Conservation (phyloP, 2,888 invertebrate species). For the Pterostichus niger region DNA sequence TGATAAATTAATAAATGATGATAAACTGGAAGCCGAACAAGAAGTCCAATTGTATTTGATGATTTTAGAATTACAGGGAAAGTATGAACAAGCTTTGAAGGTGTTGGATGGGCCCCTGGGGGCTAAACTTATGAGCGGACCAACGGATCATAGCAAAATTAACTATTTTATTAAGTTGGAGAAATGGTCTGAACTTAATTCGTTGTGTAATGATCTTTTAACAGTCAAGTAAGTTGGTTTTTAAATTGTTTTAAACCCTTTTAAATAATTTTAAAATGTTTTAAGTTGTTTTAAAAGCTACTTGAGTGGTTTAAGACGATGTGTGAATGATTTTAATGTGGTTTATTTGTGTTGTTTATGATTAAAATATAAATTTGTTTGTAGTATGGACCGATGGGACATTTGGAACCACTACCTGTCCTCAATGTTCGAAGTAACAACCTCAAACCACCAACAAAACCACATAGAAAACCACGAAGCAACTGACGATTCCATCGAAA, state of each 20-base stretch:
- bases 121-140: slow-evolving; percentile 83
- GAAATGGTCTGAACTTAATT: slow-evolving; percentile 87
- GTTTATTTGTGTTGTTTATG: background rate
- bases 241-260: background rate
- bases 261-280: too few species aligned
- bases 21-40: slow-evolving; percentile 95
- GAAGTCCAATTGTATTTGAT: slow-evolving; percentile 95
- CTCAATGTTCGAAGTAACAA: slow-evolving; percentile 81
- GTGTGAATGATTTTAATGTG: background rate
- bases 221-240: slow-evolving; percentile 82
- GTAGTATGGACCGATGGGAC: slow-evolving; percentile 85
- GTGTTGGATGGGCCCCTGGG: slow-evolving; percentile 90
- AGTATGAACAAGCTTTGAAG: slow-evolving; percentile 89
- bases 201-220: slow-evolving; percentile 86
- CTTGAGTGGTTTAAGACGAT: too few species aligned
- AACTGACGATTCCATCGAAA: slow-evolving; percentile 75
- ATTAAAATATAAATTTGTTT: slow-evolving; percentile 67
- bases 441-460: slow-evolving; percentile 44
- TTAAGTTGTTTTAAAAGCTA: too few species aligned
- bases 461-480: slow-evolving; percentile 67
- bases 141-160: slow-evolving; percentile 85
- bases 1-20: slow-evolving; percentile 91
- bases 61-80: slow-evolving; percentile 89
- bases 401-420: slow-evolving; percentile 86
- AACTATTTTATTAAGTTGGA: slow-evolving; percentile 86